Evolutionary conservation across 2,113 vertebrate genomes (phyloP).

Genomic region (Dicentrarchus labrax): DNA sequence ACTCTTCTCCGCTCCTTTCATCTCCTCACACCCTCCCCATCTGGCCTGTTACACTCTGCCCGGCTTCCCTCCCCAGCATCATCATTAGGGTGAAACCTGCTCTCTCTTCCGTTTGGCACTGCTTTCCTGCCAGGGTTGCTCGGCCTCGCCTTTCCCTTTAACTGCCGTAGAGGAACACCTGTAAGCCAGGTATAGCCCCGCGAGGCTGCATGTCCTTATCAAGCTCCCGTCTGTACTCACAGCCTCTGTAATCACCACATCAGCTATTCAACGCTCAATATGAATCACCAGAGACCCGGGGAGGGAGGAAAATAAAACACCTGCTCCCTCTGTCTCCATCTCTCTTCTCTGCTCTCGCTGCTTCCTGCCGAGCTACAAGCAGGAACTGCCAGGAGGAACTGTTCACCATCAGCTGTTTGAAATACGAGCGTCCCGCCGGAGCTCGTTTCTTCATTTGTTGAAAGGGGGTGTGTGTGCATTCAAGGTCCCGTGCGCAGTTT

Average conservation of each 20-base stretch:
- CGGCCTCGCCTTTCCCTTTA: not conserved
- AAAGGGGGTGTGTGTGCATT: conserved; percentile 1
- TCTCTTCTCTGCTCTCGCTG: not conserved
- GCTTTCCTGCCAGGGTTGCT: not conserved
- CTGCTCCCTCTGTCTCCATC: conserved; percentile 10
- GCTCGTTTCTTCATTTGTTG: conserved; percentile 19
- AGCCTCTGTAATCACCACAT: conserved; percentile 28
- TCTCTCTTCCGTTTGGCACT: not conserved
- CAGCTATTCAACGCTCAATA: not conserved
- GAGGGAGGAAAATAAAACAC: conserved; percentile 18
- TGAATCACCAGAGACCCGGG: not conserved
- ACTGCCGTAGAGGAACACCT: not conserved
- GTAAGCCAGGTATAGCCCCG: not conserved
- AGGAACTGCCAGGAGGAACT: conserved; percentile 7
- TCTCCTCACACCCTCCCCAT: not conserved
- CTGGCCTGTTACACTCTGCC: not conserved
- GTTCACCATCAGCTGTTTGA: conserved; percentile 15
- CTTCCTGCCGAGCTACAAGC: conserved; percentile 7
- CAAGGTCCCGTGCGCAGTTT: not conserved
- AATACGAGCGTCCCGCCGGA: not conserved
- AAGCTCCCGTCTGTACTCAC: not conserved
- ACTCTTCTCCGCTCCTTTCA: not conserved
- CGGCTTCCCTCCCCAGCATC: not conserved
- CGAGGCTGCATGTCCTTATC: not conserved
- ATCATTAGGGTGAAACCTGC: not conserved